A percentile compares a stretch with the other conserved stretches of the same genome.
These are phyloP conservation scores for Panthera leo DNA, from an alignment of 2,113 vertebrate genomes.

Conservation along the genomic window DNA sequence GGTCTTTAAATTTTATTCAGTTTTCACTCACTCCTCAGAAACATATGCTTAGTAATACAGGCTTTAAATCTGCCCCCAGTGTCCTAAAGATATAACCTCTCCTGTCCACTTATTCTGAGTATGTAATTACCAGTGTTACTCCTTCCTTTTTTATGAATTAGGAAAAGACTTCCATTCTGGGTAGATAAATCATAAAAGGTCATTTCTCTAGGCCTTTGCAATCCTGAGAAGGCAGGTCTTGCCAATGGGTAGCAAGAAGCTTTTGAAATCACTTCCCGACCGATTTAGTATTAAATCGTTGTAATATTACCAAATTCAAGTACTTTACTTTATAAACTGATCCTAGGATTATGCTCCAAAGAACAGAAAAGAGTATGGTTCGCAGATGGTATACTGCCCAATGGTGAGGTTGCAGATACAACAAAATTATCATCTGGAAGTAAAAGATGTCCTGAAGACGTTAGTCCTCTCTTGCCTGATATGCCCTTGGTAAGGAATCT, in stretches of 20 bases:
- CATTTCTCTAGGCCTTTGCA: background rate
- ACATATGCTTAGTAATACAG: background rate
- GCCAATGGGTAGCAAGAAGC: background rate
- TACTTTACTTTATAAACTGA: constrained; percentile 52
- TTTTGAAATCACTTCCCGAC: background rate
- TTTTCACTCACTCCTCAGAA: background rate
- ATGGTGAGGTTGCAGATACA: constrained; percentile 95
- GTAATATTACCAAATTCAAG: background rate
- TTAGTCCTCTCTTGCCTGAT: constrained; percentile 73
- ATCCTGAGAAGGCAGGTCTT: background rate
- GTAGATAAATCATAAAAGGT: background rate
- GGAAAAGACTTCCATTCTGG: background rate
- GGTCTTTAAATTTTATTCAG: background rate
- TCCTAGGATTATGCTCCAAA: constrained; percentile 87
- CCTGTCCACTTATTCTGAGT: background rate
- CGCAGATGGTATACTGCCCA: constrained; percentile 96
- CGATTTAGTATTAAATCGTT: background rate
- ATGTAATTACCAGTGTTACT: background rate
- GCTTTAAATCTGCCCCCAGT: background rate
- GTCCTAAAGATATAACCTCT: background rate
- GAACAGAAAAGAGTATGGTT: constrained; percentile 97
- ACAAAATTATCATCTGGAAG: constrained; percentile 87
- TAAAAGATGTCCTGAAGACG: constrained; percentile 87
- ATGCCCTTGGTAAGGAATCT: constrained; percentile 73
- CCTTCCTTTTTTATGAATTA: background rate